Evolutionary conservation across 2,113 vertebrate genomes (phyloP).

Genomic region (Brachirus orientalis): DNA sequence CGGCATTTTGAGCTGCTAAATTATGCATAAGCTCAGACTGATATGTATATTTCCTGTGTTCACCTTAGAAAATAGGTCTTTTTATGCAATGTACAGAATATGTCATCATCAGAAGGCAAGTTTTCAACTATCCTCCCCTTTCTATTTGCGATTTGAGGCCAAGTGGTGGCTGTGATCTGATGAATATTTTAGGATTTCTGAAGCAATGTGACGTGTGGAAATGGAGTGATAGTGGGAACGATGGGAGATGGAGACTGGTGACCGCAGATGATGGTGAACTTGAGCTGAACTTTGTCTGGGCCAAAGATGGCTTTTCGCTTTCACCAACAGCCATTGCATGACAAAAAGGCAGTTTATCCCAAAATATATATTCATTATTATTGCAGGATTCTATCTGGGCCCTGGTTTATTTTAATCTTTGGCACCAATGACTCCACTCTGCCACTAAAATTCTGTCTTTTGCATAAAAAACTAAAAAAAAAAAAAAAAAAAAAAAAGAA

Average conservation of each 20-base stretch:
- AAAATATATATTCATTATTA: too few species aligned
- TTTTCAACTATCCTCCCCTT: not conserved
- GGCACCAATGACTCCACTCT: too few species aligned
- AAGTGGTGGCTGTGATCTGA: slow-evolving; percentile 58
- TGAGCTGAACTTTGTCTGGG: slow-evolving; percentile 44
- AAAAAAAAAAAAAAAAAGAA: too few species aligned
- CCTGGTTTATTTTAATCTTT: too few species aligned
- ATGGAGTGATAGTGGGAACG: slow-evolving; percentile 26
- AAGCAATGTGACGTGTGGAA: slow-evolving; percentile 28
- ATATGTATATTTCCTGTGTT: not conserved
- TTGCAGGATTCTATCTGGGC: too few species aligned
- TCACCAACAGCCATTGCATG: too few species aligned
- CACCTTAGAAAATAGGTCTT: not conserved
- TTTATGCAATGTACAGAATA: not conserved
- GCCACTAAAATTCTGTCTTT: too few species aligned
- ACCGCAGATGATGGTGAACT: slow-evolving; percentile 56
- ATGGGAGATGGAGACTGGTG: slow-evolving; percentile 12
- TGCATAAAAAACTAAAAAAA: too few species aligned
- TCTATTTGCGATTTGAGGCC: slow-evolving; percentile 45
- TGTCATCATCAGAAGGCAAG: too few species aligned
- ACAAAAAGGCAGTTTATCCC: too few species aligned
- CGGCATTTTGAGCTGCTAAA: slow-evolving; percentile 8
- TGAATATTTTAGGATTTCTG: slow-evolving; percentile 68
- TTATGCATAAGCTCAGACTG: slow-evolving; percentile 2
- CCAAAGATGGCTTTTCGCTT: not conserved